phyloP scores from a whole-genome alignment of 2,797 vertebrate species.

The Scolopax rusticola region DNA sequence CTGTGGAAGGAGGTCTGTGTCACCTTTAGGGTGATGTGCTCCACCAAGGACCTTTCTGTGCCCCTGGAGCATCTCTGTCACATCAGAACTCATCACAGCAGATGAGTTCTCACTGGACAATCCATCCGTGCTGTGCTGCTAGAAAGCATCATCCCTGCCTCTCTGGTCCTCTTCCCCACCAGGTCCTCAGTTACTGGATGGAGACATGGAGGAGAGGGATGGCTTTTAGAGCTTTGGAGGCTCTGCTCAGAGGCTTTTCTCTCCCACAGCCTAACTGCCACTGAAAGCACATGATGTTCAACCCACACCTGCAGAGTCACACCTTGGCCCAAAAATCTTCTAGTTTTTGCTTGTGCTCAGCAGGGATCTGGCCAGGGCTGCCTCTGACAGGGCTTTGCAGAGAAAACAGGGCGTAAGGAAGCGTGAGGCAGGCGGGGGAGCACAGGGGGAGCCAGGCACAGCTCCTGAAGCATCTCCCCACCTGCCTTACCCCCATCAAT shows the following conservation, averaged over 20 bases:
- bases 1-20: neutral
- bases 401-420: neutral
- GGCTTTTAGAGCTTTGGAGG: neutral
- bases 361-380: neutral
- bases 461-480: neutral
- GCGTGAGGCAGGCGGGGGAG: accelerated
- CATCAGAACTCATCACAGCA: neutral
- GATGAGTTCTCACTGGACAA: neutral
- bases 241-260: neutral
- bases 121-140: neutral
- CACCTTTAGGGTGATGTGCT: neutral
- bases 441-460: neutral
- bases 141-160: neutral
- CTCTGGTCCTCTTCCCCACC: neutral
- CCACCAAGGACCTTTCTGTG: neutral
- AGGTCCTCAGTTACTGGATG: neutral
- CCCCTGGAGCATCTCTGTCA: neutral
- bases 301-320: neutral
- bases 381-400: neutral
- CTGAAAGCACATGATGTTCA: neutral
- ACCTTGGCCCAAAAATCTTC: neutral
- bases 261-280: accelerated
- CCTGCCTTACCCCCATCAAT: accelerated
- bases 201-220: neutral
- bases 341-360: neutral